Evolutionary conservation across 2,113 vertebrate species (phyloP), one percentile per base, ranked within the genome.

Genomic region (Dicerorhinus sumatrensis): DNA sequence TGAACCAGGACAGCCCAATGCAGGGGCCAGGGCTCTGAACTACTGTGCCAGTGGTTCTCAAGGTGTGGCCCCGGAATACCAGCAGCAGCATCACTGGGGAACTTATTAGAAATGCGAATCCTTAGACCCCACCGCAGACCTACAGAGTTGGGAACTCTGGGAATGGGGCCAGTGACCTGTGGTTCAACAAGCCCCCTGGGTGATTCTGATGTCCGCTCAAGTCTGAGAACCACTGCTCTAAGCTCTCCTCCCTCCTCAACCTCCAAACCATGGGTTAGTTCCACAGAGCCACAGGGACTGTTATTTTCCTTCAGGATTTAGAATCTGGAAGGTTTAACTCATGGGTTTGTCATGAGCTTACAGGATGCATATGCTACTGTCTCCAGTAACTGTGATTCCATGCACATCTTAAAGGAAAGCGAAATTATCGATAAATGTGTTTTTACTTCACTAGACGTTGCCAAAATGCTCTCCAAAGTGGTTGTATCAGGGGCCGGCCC

Each of bases 361-460:
- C 33, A 70, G 36, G 7, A 51, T 6, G 5, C 27, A 75, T 12
- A 31, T 29, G 21, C 36, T 75, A 58, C 84, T 29, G 4, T 60
- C 65, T 73, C n/a, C 23, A 73, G 42, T 23, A 67, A 80, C 63
- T 54, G 10, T 2, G 51, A 88, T 62, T 80, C 79, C 17, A 18
- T 21, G 36, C 75, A 33, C 51, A 70, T 36, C 75, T 75, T 76
- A 39, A 92, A 62, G 20, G 62, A 91, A 87, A 82, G 51, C 48
- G 79, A 65, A 62, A 80, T 75, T 51, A 42, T 31, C 17, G 29
- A 60, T 63, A 92, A 70, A 79, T 67, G 56, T 58, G 23, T 88
- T 94, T 95, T 87, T 8, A 63, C 75, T 86, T 87, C 31, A 82
- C 7, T n/a, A 89, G 39, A 70, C 42, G 31, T 73, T 94, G 48